These are phyloP conservation scores for Coptotermes formosanus DNA, from an alignment of 1,140 invertebrate genomes.

Conservation along the genomic window DNA sequence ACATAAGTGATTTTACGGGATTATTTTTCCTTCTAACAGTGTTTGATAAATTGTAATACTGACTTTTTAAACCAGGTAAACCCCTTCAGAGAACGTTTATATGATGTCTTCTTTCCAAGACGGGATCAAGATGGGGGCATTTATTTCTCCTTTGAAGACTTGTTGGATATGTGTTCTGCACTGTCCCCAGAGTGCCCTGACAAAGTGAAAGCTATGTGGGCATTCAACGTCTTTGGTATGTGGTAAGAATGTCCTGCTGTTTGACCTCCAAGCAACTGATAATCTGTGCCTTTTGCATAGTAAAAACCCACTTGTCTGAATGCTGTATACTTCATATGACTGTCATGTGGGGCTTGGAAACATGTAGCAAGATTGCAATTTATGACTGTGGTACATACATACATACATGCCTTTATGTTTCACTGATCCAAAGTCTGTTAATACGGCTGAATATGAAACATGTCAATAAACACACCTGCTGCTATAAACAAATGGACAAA, in stretches of 20 bases:
- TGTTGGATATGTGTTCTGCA: constrained; percentile 71
- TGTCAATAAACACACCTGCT: neutral
- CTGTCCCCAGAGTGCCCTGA: constrained; percentile 67
- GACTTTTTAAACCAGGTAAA: constrained; percentile 58
- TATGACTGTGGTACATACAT: neutral
- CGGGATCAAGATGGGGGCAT: constrained; percentile 55
- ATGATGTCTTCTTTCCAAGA: constrained; percentile 62
- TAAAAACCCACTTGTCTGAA: too few species aligned
- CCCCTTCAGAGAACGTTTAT: constrained; percentile 67
- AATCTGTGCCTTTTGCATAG: too few species aligned
- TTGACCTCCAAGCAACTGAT: neutral
- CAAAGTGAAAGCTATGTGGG: constrained; percentile 69
- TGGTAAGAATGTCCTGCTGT: constrained; percentile 29
- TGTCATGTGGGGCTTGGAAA: too few species aligned
- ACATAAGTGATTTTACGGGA: too few species aligned
- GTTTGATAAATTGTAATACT: neutral
- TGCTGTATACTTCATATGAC: too few species aligned
- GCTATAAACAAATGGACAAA: too few species aligned
- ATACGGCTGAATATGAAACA: too few species aligned
- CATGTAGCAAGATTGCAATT: too few species aligned
- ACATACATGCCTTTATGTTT: neutral
- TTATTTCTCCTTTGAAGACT: constrained; percentile 70
- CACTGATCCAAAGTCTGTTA: neutral
- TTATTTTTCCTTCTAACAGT: too few species aligned
- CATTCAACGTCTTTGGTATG: constrained; percentile 74